phyloP scores from a whole-genome alignment of 2,888 invertebrate genomes.

The Geophilus truncorum region DNA sequence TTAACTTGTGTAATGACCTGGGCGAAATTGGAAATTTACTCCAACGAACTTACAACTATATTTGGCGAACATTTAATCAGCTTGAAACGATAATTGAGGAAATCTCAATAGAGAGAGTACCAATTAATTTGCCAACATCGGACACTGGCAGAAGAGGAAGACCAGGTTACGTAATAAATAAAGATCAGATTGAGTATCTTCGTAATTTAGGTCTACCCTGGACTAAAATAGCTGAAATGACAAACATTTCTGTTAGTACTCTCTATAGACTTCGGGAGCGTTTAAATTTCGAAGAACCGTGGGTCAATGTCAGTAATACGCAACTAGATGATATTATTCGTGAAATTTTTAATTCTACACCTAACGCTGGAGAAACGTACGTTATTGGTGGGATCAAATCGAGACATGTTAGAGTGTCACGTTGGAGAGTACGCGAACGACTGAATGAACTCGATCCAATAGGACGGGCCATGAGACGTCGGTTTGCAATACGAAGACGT shows the following conservation, averaged over 20 bases:
- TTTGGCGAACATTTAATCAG: no score
- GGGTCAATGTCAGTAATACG: neutral
- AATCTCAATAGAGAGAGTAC: neutral
- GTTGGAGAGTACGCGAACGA: neutral
- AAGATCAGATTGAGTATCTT: neutral
- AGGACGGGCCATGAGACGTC: neutral
- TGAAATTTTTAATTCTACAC: neutral
- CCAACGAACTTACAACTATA: no score
- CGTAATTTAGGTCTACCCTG: neutral
- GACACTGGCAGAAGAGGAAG: neutral
- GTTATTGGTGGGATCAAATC: neutral
- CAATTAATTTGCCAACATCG: neutral
- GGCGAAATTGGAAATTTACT: no score
- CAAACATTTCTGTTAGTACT: neutral
- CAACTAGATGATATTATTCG: neutral
- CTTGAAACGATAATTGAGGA: no score
- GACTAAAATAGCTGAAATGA: neutral
- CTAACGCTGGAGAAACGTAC: neutral
- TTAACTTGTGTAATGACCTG: neutral
- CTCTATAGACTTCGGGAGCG: neutral
- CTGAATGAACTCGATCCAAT: neutral
- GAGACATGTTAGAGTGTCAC: neutral
- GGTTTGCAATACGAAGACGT: neutral
- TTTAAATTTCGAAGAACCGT: neutral
- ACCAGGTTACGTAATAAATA: neutral